A percentile compares a stretch with the other conserved stretches of the same genome.
Evolutionary conservation across 2,888 invertebrate genomes (phyloP).

Genomic region (Choristoneura rosaceana): DNA sequence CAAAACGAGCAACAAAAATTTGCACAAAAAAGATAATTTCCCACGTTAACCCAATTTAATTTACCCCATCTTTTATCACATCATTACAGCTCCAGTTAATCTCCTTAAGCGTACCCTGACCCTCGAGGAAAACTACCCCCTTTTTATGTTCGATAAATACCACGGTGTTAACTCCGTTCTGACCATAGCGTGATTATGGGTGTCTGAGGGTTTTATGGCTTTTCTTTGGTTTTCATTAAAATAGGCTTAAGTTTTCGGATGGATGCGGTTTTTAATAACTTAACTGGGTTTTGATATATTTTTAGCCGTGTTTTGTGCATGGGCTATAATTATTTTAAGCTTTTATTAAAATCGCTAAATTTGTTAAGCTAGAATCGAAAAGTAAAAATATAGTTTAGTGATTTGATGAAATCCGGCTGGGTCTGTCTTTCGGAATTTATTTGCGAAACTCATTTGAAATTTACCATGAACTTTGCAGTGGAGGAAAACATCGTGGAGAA

Average conservation of each 20-base stretch:
- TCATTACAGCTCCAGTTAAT: slow-evolving; percentile 32
- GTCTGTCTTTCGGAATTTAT: no score
- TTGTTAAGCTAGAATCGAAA: no score
- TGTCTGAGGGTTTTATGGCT: slow-evolving; percentile 31
- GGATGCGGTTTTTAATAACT: neutral
- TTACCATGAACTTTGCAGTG: no score
- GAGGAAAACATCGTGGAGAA: no score
- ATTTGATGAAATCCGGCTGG: no score
- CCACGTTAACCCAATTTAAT: slow-evolving; percentile 20
- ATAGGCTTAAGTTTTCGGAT: slow-evolving; percentile 9
- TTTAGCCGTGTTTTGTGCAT: no score
- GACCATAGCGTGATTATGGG: slow-evolving; percentile 38
- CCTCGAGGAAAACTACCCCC: slow-evolving; percentile 24
- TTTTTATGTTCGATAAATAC: slow-evolving; percentile 38
- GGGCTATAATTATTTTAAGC: no score
- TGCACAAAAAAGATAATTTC: neutral
- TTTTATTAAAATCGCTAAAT: no score
- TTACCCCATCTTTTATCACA: slow-evolving; percentile 23
- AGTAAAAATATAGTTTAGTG: no score
- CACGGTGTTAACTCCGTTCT: slow-evolving; percentile 27
- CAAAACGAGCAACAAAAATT: no score
- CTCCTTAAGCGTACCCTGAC: slow-evolving; percentile 11
- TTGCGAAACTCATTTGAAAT: no score
- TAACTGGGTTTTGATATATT: neutral
- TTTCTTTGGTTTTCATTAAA: slow-evolving; percentile 36